Evolutionary conservation across 2,113 vertebrate genomes (phyloP), one percentile per base, ranked within the genome.

Genomic region (Donacobius atricapilla): DNA sequence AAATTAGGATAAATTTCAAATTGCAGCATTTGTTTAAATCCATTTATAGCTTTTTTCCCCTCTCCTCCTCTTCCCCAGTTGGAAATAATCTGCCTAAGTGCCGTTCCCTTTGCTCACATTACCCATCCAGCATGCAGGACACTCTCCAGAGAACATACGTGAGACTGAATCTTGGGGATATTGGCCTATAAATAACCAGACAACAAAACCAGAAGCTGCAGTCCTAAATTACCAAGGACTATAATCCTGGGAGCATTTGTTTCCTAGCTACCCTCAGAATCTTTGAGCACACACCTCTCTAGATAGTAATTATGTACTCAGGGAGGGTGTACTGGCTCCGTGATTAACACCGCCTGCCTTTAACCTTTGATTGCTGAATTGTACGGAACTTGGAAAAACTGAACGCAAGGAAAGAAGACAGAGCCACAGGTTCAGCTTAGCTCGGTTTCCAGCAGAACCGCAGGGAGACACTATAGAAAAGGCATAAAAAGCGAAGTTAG

Each of bases 261-360:
- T 80, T 93, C 96, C 91, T 88, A 95, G 94, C 90, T 93, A 91
- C 95, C 61, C 84, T 92, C 70, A 57, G 84, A 84, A 87, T 65
- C 93, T 64, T 33, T 23, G 84, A 89, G 90, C 82, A 85, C 82
- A 88, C 93, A 87, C 63, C 93, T 95, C 93, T 89, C 87, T 50
- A 63, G 93, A 93, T 63, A 83, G 87, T 87, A 96, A 96, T 96
- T 96, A 91, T 82, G 94, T 86, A 76, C 90, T 87, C 93, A 91
- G 81, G 91, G 78, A 96, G 93, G 78, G 90, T 23, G 80, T 7
- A n/a, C 58, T 9, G 40, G 76, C 89, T 94, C 63, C 51, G 81
- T 57, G 87, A 94, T 83, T 91, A 97, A 93, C 60, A 5, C 63
- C 13, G 84, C 84, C 57, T 89, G 87, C 84, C 63, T 96, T 84